Percentiles rank a stretch among this genome's conserved stretches.
Evolutionary conservation across 2,113 vertebrate genomes (phyloP).

Genomic region (Pleuronectes platessa): DNA sequence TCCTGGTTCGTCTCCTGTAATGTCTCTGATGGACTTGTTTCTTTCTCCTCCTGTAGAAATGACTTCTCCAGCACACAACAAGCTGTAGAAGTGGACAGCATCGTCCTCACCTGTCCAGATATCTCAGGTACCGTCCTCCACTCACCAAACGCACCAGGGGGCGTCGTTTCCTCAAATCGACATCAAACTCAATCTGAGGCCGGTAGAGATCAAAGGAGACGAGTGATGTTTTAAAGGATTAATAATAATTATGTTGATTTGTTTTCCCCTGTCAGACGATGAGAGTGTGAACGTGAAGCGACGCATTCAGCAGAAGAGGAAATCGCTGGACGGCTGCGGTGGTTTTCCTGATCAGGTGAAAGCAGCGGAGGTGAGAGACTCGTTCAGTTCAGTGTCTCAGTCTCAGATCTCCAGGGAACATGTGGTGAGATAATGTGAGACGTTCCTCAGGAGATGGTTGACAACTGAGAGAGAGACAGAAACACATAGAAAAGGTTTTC

Average conservation of each 20-base stretch:
- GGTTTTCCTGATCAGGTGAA: conserved; percentile 46
- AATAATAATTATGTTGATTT: background rate
- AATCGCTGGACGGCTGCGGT: conserved; percentile 54
- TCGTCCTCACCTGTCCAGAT: conserved; percentile 87
- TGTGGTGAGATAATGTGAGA: too few species aligned
- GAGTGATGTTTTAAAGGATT: too few species aligned
- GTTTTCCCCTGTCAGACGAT: conserved; percentile 35
- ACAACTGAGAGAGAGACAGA: too few species aligned
- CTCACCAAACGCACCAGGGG: too few species aligned
- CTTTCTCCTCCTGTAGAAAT: conserved; percentile 82
- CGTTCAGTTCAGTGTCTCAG: too few species aligned
- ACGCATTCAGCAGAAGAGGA: conserved; percentile 71
- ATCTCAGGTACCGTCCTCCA: conserved; percentile 80
- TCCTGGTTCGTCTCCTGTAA: too few species aligned
- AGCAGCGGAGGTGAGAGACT: conserved; percentile 69
- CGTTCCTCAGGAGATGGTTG: too few species aligned
- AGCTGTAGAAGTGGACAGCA: conserved; percentile 85
- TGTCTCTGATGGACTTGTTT: background rate
- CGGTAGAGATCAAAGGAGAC: too few species aligned
- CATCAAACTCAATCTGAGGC: too few species aligned
- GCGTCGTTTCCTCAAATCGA: too few species aligned
- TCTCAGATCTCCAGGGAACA: too few species aligned
- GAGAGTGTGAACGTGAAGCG: conserved; percentile 68
- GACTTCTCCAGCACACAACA: conserved; percentile 83
- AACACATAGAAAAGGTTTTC: background rate